Conservation (phyloP, 2,888 invertebrate genomes). For the Pristionchus exspectatus region DNA sequence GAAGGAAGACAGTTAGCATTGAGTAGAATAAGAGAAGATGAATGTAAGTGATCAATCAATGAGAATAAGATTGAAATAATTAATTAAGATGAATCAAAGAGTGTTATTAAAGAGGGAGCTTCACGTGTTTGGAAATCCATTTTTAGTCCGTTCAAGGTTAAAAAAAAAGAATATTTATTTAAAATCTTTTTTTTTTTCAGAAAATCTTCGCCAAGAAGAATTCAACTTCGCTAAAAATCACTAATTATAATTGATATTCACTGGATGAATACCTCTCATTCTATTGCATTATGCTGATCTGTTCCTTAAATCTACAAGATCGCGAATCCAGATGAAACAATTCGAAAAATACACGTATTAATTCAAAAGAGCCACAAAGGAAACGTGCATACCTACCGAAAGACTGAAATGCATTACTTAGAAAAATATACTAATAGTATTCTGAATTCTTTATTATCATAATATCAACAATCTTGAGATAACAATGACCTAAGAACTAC, state of each 20-base stretch:
- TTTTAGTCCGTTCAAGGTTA: neutral
- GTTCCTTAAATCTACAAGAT: no score
- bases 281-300: no score
- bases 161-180: neutral
- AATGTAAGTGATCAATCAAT: neutral
- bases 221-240: neutral
- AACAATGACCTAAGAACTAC: slow-evolving; percentile 7
- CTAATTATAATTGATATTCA: neutral
- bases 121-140: slow-evolving; percentile 5
- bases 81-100: neutral
- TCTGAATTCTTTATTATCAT: neutral
- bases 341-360: no score
- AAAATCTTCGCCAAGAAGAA: neutral
- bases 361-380: no score
- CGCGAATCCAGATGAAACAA: no score
- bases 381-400: no score
- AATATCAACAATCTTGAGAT: neutral
- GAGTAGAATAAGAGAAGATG: slow-evolving; percentile 4
- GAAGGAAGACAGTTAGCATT: slow-evolving; percentile 1
- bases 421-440: neutral
- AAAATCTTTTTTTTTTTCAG: neutral
- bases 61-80: neutral
- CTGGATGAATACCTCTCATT: neutral
- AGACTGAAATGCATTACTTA: no score
- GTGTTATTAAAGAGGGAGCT: slow-evolving; percentile 3